A percentile compares a stretch with the other conserved stretches of the same genome.
phyloP scores from a whole-genome alignment of 2,113 vertebrate genomes.

The Pachyramphus minor region DNA sequence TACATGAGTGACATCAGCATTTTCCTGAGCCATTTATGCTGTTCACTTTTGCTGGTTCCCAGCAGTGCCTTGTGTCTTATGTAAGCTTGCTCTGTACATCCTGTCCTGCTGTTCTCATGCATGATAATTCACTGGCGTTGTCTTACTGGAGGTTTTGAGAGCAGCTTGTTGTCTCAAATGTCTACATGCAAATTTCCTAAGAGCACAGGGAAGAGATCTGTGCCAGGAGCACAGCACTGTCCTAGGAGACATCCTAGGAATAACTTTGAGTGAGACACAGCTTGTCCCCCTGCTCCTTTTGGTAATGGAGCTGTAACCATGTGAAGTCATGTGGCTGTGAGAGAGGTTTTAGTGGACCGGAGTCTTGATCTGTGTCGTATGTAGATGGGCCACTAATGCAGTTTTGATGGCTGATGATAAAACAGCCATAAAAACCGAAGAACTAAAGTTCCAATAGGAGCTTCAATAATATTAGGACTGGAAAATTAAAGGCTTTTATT shows the following conservation, averaged over 20 bases:
- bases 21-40: constrained; percentile 35
- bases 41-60: constrained; percentile 12
- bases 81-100: constrained; percentile 49
- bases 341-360: neutral
- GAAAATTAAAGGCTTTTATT: neutral
- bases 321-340: neutral
- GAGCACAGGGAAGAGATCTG: neutral
- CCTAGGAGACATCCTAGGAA: neutral
- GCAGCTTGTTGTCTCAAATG: constrained; percentile 9
- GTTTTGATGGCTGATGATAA: constrained; percentile 1
- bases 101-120: constrained; percentile 42
- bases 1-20: constrained; percentile 35
- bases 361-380: neutral
- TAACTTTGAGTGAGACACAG: neutral
- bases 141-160: neutral
- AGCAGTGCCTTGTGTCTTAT: constrained; percentile 46
- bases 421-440: neutral
- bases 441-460: neutral
- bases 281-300: neutral
- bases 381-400: neutral
- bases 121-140: constrained; percentile 38
- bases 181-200: neutral
- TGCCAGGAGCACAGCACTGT: neutral
- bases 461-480: neutral
- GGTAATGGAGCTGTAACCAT: neutral